Evolutionary conservation across 1,140 invertebrate genomes (phyloP), one percentile per base, ranked within the genome.

Genomic region (Dermatophagoides farinae): DNA sequence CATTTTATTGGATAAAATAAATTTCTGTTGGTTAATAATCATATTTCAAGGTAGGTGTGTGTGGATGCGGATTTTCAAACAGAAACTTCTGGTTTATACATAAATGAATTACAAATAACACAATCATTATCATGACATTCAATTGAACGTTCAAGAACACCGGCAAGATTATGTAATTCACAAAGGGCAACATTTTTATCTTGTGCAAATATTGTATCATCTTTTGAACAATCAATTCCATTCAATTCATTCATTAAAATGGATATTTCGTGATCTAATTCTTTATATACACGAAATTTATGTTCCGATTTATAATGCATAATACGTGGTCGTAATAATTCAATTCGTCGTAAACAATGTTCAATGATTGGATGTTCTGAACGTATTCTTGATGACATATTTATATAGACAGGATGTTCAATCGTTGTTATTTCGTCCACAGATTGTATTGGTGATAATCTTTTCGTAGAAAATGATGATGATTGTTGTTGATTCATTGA

Each of bases 331-430:
- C 53, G 53, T n/a, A 55, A 23, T 20, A 38, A 25, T 55, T 55
- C 53, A 39, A 55, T 55, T 39, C 53, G 53, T 20, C 53, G 53
- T 14, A 55, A 55, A 44, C 53, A 55, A 44, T 55, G 53, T 55
- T 55, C 53, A 55, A 55, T 55, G 31, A 55, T 25, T n/a, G 53
- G 53, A 25, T 55, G 53, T 14, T 55, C 53, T 4, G 53, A 55
- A 23, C 25, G 53, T 23, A 55, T 38, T n/a, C 14, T 23, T 23
- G 25, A 25, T 20, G 53, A 55, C 53, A 55, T 55, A 31, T 55
- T 55, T 14, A 55, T 55, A 23, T 55, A 55, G 14, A 55, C 31
- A 4, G 31, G 31, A 31, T 8, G 31, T 31, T 31, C 31, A 31
- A n/a, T n/a, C n/a, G 31, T 8, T 4, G 31, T 31, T 31, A 31